A percentile compares a stretch with the other conserved stretches of the same genome.
Evolutionary conservation across 64 coral and sea anemone species (phyloP).

Genomic region (Actinia tenebrosa): DNA sequence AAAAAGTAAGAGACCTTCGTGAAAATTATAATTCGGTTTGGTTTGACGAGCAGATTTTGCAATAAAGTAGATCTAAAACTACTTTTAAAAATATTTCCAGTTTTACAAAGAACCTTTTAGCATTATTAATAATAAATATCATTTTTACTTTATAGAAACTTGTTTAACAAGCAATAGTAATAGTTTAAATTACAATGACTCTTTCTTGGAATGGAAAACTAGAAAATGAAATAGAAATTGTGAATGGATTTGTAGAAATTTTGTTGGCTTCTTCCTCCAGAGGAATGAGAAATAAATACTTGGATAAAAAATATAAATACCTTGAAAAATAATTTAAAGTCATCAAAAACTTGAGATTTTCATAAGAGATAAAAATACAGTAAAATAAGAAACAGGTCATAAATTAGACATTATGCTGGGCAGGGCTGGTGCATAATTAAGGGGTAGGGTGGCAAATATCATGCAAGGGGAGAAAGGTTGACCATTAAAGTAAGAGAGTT

Average conservation of each 20-base stretch:
- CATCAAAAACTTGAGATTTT: background rate
- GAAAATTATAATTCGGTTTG: background rate
- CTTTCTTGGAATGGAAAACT: background rate
- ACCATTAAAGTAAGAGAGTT: background rate
- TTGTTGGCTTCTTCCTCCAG: background rate
- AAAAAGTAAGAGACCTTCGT: background rate
- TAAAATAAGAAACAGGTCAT: background rate
- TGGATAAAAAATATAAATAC: background rate
- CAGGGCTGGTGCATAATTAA: too few relatives aligned
- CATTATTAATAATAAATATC: background rate
- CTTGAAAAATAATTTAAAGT: background rate
- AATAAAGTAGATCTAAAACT: too few relatives aligned
- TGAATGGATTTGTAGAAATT: background rate
- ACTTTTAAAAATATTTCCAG: background rate
- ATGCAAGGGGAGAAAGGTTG: background rate
- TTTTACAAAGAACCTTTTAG: background rate
- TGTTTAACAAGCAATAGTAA: constrained; percentile 10
- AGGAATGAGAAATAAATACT: background rate
- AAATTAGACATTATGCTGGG: background rate
- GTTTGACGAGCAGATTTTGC: background rate
- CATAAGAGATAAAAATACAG: background rate
- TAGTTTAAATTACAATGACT: background rate
- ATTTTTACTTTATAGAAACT: background rate
- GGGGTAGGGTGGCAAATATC: background rate
- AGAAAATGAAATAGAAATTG: background rate